Evolutionary conservation across 2,888 invertebrate genomes (phyloP).

Genomic region (Creontiades dilutus): DNA sequence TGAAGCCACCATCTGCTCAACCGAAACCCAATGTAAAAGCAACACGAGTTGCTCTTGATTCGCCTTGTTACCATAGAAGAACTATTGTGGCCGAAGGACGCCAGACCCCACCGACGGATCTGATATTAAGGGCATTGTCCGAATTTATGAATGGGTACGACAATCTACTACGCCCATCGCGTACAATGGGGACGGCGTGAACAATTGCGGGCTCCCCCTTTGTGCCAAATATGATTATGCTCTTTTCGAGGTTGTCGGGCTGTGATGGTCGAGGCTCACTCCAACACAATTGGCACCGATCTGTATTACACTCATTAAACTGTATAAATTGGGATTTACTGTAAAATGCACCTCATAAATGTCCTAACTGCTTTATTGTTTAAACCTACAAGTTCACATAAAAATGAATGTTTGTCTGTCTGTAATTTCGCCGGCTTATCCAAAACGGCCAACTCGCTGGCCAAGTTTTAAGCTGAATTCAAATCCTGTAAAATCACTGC

Average conservation of each 20-base stretch:
- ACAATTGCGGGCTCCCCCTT: slow-evolving; percentile 23
- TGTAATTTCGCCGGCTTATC: too few relatives aligned
- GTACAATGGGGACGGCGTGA: slow-evolving; percentile 21
- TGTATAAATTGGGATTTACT: too few relatives aligned
- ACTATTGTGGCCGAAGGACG: slow-evolving; percentile 42
- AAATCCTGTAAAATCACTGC: too few relatives aligned
- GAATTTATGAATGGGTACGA: slow-evolving; percentile 23
- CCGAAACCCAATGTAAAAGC: slow-evolving; percentile 27
- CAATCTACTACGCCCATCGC: background rate
- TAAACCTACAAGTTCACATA: too few relatives aligned
- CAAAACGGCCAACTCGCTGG: too few relatives aligned
- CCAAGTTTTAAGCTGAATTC: too few relatives aligned
- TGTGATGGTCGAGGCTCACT: background rate
- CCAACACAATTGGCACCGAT: too few relatives aligned
- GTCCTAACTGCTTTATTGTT: too few relatives aligned
- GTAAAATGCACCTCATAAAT: too few relatives aligned
- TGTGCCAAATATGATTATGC: slow-evolving; percentile 20
- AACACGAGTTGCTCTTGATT: slow-evolving; percentile 31
- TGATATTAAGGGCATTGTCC: slow-evolving; percentile 28
- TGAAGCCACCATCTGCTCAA: slow-evolving; percentile 16
- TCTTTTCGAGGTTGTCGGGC: slow-evolving; percentile 13
- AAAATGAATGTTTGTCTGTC: too few relatives aligned
- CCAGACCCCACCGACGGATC: slow-evolving; percentile 8
- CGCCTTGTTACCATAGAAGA: slow-evolving; percentile 29
- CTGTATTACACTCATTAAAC: too few relatives aligned